These are phyloP conservation scores for Papilio aristodemus DNA, from an alignment of 1,140 invertebrate species.

Conservation along the genomic window DNA sequence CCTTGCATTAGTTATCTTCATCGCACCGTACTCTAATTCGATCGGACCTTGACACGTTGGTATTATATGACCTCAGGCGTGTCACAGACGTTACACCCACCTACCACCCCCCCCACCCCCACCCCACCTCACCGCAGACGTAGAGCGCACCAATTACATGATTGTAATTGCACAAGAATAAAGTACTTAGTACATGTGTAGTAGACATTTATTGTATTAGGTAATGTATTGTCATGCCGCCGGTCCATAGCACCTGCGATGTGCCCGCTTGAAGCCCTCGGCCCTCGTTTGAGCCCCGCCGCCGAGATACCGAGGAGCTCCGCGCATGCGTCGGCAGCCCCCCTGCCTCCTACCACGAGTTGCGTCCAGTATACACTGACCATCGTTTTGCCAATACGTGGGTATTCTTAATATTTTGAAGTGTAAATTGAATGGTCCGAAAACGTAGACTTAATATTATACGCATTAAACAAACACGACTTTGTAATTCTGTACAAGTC, in stretches of 20 bases:
- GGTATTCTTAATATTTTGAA: not conserved
- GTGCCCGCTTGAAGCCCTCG: not conserved
- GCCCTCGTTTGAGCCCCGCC: not conserved
- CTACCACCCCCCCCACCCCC: not conserved
- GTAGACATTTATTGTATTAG: no score
- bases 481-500: no score
- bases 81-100: not conserved
- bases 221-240: constrained; percentile 11
- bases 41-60: constrained; percentile 12
- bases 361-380: not conserved
- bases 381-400: not conserved
- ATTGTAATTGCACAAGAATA: not conserved
- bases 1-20: not conserved
- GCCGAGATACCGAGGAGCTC: not conserved
- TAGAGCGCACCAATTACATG: not conserved
- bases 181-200: not conserved
- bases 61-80: constrained; percentile 11
- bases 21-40: not conserved
- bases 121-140: not conserved
- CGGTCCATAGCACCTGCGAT: not conserved
- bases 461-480: no score
- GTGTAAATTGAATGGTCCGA: no score
- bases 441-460: no score
- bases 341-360: constrained; percentile 21
- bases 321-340: constrained; percentile 3